Evolutionary conservation across 2,888 invertebrate species (phyloP), one percentile per base, ranked within the genome.

Genomic region (Machimus atricapillus): DNA sequence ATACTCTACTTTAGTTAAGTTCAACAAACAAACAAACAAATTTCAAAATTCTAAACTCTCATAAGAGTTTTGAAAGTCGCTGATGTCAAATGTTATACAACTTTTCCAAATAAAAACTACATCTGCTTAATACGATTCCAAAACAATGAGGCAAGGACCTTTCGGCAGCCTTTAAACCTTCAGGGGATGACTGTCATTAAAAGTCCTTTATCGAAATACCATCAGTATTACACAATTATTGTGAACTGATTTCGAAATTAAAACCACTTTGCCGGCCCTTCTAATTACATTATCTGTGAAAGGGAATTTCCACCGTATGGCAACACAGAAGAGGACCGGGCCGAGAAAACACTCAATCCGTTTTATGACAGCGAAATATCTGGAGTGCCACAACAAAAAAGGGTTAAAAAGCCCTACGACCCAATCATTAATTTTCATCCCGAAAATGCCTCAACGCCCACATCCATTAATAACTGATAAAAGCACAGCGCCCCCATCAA

Each of bases 391-490:
- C 27, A 27, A 14, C 66, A 66, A 66, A 66, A 66, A 66, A 66
- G 66, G 66, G 66, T 66, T 66, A 66, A 66, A 66, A 23, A 66
- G 66, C 19, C 66, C 66, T 66, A 27, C 27, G 27, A 66, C 66
- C 66, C 66, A 27, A 40, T 78, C 23, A 78, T 78, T 40, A 78
- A 78, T 78, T 78, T 78, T 43, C 8, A 78, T 78, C 43, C 78
- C 40, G 78, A 37, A 78, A 78, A 23, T 40, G 37, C 43, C 37
- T 23, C 23, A 23, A 43, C 76, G 78, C 19, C 78, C 78, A 78
- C 23, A 78, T 40, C 78, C 46, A 78, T 78, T 78, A 78, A 78
- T 40, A 78, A 78, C 78, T 78, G 78, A 78, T 78, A 78, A 78
- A 23, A 34, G 37, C 34, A 76, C 37, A 76, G 34, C 37, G 37